Conservation (phyloP, 2,797 vertebrate species). For the Hipposideros larvatus region DNA sequence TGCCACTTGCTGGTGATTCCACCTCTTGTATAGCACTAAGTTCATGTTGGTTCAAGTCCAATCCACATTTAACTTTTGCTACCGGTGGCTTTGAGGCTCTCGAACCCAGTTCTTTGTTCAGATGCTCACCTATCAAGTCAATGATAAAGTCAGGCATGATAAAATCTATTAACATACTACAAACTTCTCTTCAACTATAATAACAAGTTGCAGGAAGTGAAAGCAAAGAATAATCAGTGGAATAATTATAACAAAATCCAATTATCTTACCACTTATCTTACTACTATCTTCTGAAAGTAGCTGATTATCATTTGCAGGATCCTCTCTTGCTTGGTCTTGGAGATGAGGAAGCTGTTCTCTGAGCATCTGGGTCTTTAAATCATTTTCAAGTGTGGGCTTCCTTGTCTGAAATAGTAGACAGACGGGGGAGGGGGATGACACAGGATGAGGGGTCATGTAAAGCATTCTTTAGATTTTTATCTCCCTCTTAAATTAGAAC, state of each 20-base stretch:
- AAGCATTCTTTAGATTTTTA: not conserved
- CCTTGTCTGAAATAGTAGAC: conserved; percentile 73
- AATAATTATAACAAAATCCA: not conserved
- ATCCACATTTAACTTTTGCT: conserved; percentile 88
- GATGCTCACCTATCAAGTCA: conserved; percentile 81
- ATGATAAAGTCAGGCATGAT: conserved; percentile 33
- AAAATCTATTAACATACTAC: not conserved
- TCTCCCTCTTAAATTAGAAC: conserved; percentile 25
- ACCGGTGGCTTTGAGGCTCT: conserved; percentile 91
- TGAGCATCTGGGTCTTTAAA: conserved; percentile 60
- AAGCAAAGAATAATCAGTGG: not conserved
- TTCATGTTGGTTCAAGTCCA: conserved; percentile 92
- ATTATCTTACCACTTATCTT: conserved; percentile 75
- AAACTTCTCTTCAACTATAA: not conserved
- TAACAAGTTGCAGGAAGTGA: not conserved
- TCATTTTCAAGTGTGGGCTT: conserved; percentile 50
- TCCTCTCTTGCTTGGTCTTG: conserved; percentile 84
- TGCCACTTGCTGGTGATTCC: conserved; percentile 90
- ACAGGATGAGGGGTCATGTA: not conserved
- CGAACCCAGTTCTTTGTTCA: conserved; percentile 61
- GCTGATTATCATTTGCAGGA: conserved; percentile 61
- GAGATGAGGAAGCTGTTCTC: conserved; percentile 84
- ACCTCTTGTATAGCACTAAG: conserved; percentile 95
- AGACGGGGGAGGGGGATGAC: not conserved
- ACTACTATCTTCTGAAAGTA: conserved; percentile 36